phyloP scores from a whole-genome alignment of 1,140 invertebrate genomes.

The Brachionus koreanus region DNA sequence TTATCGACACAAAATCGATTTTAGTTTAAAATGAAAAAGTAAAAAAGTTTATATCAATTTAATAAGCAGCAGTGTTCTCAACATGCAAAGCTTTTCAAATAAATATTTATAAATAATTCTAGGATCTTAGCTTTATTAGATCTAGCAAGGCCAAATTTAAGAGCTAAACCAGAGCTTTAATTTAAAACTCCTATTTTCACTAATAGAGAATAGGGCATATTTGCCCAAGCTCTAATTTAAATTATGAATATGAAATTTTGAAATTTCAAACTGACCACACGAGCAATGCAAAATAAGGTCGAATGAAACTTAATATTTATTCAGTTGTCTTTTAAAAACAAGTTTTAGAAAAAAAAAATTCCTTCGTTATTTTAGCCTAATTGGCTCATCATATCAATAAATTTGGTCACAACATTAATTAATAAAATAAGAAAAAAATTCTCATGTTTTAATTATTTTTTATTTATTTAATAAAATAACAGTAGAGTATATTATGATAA shows the following conservation, averaged over 20 bases:
- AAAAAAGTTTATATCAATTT: background rate
- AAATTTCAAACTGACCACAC: constrained; percentile 5
- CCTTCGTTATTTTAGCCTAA: background rate
- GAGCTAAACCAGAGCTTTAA: background rate
- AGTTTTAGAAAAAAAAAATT: background rate
- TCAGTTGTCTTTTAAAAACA: background rate
- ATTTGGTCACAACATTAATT: too few relatives aligned
- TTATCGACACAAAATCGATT: background rate
- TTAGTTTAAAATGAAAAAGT: background rate
- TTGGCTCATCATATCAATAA: background rate
- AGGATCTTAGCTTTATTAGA: background rate
- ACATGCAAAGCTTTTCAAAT: background rate
- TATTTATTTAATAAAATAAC: background rate
- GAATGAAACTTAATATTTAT: constrained; percentile 13
- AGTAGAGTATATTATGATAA: too few relatives aligned
- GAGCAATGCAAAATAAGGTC: background rate
- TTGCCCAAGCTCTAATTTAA: background rate
- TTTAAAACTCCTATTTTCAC: too few relatives aligned
- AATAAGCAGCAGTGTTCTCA: background rate
- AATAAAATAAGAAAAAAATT: background rate
- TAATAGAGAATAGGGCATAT: background rate
- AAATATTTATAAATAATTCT: background rate
- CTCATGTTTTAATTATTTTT: background rate
- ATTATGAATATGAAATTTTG: constrained; percentile 24
- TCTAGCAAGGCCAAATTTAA: background rate